These are phyloP conservation scores for Echeneis naucrates DNA, from an alignment of 2,797 vertebrate genomes.

Conservation along the genomic window DNA sequence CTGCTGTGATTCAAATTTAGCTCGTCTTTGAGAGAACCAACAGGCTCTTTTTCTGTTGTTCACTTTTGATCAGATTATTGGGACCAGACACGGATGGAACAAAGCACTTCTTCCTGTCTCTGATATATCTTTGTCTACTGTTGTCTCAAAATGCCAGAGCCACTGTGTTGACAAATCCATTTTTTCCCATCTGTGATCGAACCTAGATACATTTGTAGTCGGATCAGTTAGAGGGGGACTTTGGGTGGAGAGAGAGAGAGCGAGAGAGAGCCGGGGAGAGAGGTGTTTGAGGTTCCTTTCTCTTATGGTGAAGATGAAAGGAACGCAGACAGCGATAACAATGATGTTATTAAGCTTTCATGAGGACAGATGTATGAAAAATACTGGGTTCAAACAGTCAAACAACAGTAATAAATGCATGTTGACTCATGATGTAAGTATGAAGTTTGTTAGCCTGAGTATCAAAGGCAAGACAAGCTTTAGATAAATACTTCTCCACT, in stretches of 20 bases:
- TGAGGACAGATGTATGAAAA: conserved; percentile 61
- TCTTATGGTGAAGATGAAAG: conserved; percentile 53
- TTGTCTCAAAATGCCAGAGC: conserved; percentile 72
- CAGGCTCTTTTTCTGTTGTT: conserved; percentile 56
- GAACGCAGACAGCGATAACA: conserved; percentile 55
- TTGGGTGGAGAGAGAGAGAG: conserved; percentile 23
- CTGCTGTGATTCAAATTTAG: conserved; percentile 62
- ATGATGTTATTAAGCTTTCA: conserved; percentile 43
- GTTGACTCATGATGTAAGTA: conserved; percentile 42
- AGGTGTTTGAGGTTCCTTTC: conserved; percentile 45
- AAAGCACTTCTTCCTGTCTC: conserved; percentile 58
- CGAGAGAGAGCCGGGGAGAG: conserved; percentile 15
- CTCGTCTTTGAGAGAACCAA: conserved; percentile 56
- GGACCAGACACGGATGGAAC: conserved; percentile 62
- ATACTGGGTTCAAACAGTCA: conserved; percentile 40
- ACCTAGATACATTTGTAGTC: conserved; percentile 67
- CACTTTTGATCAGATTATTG: conserved; percentile 68
- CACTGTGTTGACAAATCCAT: conserved; percentile 58
- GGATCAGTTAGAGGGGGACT: conserved; percentile 48
- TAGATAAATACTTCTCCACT: conserved; percentile 31
- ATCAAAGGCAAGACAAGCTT: conserved; percentile 49
- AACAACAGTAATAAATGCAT: conserved; percentile 45
- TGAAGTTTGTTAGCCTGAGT: conserved; percentile 44
- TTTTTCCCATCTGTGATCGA: conserved; percentile 63
- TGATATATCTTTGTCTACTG: conserved; percentile 66